Evolutionary conservation across 2,888 invertebrate genomes (phyloP).

Genomic region (Apamea crenata): DNA sequence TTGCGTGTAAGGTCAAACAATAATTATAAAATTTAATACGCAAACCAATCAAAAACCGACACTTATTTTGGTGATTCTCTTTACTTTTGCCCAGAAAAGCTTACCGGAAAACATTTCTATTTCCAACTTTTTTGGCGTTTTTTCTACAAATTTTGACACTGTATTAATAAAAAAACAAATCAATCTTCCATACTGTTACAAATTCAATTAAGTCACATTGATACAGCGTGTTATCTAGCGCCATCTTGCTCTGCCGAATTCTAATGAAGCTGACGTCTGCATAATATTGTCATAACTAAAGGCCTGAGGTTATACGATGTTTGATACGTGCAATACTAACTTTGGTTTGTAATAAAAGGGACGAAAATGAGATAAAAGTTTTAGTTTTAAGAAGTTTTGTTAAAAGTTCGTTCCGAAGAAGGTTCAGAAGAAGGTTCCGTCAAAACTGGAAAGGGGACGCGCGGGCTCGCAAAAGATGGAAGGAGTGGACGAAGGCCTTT

Average conservation of each 20-base stretch:
- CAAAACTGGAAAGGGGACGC: not conserved
- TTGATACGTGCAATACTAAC: constrained; percentile 34
- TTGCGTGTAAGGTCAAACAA: no score
- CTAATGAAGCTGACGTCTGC: constrained; percentile 81
- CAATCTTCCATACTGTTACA: constrained; percentile 22
- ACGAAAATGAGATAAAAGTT: not conserved
- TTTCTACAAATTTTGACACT: no score
- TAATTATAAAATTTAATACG: no score
- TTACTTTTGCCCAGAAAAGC: no score
- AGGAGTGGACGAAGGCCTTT: no score
- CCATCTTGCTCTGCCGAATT: constrained; percentile 81
- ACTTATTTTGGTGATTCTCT: no score
- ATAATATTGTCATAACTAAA: constrained; percentile 72
- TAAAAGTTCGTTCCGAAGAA: no score
- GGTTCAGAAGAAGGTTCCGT: no score
- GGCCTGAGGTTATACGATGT: constrained; percentile 42
- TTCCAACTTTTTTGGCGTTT: no score
- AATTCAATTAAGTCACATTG: constrained; percentile 69
- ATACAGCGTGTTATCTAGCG: constrained; percentile 73
- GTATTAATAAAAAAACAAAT: not conserved
- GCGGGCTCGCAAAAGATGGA: not conserved
- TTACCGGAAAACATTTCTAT: no score
- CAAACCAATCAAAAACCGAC: no score
- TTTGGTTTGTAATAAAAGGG: constrained; percentile 29
- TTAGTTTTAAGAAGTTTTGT: not conserved